Conservation (phyloP, 1,140 invertebrate genomes). For the Hyphantria cunea region DNA sequence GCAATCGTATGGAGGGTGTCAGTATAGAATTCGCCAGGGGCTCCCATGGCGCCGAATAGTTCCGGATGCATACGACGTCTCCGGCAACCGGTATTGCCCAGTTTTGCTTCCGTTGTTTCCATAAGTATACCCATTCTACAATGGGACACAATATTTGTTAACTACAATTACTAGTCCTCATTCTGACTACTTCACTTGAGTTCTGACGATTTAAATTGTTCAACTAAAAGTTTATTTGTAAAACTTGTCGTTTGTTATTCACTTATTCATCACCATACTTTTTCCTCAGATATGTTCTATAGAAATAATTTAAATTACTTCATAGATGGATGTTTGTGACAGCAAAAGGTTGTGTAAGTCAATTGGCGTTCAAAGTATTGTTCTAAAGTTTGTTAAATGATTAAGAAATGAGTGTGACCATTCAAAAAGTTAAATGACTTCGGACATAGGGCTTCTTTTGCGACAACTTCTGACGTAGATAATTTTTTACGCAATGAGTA, state of each 20-base stretch:
- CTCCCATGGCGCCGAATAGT: slow-evolving; percentile 58
- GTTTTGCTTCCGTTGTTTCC: slow-evolving; percentile 69
- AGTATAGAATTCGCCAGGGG: slow-evolving; percentile 59
- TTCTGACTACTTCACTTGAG: slow-evolving; percentile 48
- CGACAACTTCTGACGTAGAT: slow-evolving; percentile 12
- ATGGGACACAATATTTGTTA: slow-evolving; percentile 48
- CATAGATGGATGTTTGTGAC: neutral
- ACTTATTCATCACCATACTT: slow-evolving; percentile 24
- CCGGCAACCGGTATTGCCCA: slow-evolving; percentile 59
- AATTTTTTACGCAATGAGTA: slow-evolving; percentile 11
- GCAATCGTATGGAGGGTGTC: slow-evolving; percentile 68
- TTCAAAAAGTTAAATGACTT: slow-evolving; percentile 22
- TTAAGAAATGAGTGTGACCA: slow-evolving; percentile 19
- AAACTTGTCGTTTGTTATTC: slow-evolving; percentile 15
- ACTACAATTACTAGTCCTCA: slow-evolving; percentile 48
- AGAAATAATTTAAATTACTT: slow-evolving; percentile 19
- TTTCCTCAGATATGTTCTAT: slow-evolving; percentile 17
- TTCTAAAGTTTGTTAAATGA: slow-evolving; percentile 25
- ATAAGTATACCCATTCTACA: slow-evolving; percentile 76
- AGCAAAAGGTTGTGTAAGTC: slow-evolving; percentile 21
- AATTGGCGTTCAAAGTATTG: slow-evolving; percentile 28
- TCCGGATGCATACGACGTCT: slow-evolving; percentile 47
- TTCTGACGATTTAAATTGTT: slow-evolving; percentile 38
- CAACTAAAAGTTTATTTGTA: slow-evolving; percentile 12
- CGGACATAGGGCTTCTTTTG: slow-evolving; percentile 17